Base-by-base conservation (phyloP, 1,140 invertebrate species). In the Pseudomyrmex gracilis region DNA sequence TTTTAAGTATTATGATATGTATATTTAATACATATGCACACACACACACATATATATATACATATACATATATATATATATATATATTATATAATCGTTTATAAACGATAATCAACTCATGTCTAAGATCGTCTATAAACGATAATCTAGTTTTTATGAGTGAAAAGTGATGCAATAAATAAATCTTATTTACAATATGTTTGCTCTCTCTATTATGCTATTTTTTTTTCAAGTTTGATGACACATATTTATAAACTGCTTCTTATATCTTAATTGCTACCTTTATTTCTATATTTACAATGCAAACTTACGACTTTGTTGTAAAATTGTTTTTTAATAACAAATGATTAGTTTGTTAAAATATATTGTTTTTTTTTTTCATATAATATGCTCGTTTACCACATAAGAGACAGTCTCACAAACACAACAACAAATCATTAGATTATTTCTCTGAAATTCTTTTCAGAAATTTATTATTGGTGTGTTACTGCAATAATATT, bases 1-100 rank as follows among this genome's bases (percentile, higher is more conserved):
- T 87, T 87, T 82, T 87, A 87, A 82, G 74, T 82, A 87, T 87
- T 74, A 84, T 87, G 85, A 87, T 87, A 87, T 87, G 82, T 84
- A 87, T 58, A 45, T 49, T 70, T 34, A 34, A 34, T 34, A 34
- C 34, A 34, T 34, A 34, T 34, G 7, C 34, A 34, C 34, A 34
- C 34, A 34, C 34, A 34, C 34, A 34, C 34, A 34, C 0, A 34
- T 34, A 34, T 34, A 34, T 34, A 34, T 34, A 34, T 34, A 34
- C 1, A 7, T 24, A 24, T 2, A 2, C 5, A 34, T 34, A 34
- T 7, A 7, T 24, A 24, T 2, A 2, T 34, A 34, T 34, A 34
- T 5, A 5, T 34, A 47, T 43, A 1, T 80, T 80, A 4, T 58
- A 80, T 80, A 70, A 34, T 78, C 51, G 43, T 58, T 78, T 71